These are phyloP conservation scores for Incurvaria masculella DNA, from an alignment of 2,888 invertebrate genomes.

Conservation along the genomic window DNA sequence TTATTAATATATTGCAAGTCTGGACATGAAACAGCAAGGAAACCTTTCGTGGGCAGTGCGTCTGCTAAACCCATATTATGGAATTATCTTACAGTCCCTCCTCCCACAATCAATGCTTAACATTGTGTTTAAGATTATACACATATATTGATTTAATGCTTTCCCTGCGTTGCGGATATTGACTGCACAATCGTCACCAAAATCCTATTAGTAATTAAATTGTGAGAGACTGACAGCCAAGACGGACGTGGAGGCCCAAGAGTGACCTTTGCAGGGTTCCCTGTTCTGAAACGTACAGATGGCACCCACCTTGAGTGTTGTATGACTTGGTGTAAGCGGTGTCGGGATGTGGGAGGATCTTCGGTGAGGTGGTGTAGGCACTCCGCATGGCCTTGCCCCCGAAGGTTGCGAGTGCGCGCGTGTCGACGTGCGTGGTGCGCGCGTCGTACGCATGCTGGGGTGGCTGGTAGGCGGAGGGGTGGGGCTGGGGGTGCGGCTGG, in stretches of 20 bases:
- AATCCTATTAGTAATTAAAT: neutral
- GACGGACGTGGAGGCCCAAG: neutral
- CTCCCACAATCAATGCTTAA: too few species aligned
- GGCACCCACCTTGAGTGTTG: slow-evolving; percentile 25
- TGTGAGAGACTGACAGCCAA: neutral
- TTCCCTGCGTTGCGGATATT: too few species aligned
- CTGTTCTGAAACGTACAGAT: slow-evolving; percentile 1
- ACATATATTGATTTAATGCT: too few species aligned
- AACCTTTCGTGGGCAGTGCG: too few species aligned
- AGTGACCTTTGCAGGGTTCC: neutral
- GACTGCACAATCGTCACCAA: too few species aligned
- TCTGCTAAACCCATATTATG: too few species aligned
- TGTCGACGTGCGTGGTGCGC: slow-evolving; percentile 22
- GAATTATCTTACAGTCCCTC: too few species aligned
- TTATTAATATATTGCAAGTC: too few species aligned
- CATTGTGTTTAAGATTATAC: too few species aligned
- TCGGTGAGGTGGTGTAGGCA: slow-evolving; percentile 32
- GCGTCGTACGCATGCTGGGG: slow-evolving; percentile 27
- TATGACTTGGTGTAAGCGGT: slow-evolving; percentile 35
- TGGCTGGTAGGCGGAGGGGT: slow-evolving; percentile 31
- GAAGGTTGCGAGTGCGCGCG: slow-evolving; percentile 25
- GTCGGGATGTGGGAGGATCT: slow-evolving; percentile 33
- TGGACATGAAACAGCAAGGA: too few species aligned
- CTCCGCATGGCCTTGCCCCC: slow-evolving; percentile 28
- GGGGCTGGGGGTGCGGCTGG: slow-evolving; percentile 36